Evolutionary conservation across 2,797 vertebrate species (phyloP), one percentile per base, ranked within the genome.

Genomic region (Sebastes dallii): DNA sequence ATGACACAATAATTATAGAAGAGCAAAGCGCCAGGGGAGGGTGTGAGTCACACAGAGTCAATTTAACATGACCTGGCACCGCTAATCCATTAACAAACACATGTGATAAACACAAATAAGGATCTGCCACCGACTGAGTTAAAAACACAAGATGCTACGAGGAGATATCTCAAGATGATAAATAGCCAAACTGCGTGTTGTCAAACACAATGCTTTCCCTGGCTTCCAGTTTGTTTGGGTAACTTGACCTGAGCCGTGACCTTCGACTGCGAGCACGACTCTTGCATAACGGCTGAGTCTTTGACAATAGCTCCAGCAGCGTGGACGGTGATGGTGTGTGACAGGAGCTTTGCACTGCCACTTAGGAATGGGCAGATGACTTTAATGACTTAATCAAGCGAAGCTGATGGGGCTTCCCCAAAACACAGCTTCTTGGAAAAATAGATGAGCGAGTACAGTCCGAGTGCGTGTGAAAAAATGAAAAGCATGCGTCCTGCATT

Each of bases 361-460:
- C 86, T 91, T 90, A 80, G 78, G 66, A 80, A 77, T 67, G 80
- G 69, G 70, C 30, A 74, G 84, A 87, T 29, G 14, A 62, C 81
- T 92, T 93, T 93, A 91, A 91, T 85, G 88, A 92, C 69, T 83
- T 88, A 89, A 92, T 91, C 88, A 89, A 85, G 86, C 66, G 8
- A 50, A 60, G 84, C 59, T 87, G 90, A 92, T 64, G 65, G 81
- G 77, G 68, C 71, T 68, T 62, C 77, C 70, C 77, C 8, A 86
- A 90, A 91, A 92, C 78, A 80, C 69, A 27, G 62, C 55, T 65
- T 59, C 55, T 50, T 77, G 79, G 86, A 87, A 87, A 91, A 90
- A 91, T 88, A 91, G 79, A 89, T 13, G 32, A 75, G 24, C 0
- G 2, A 65, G 39, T 32, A 54, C 14, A 65, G 46, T 30, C 8